These are phyloP conservation scores for Ametastegia equiseti DNA, from an alignment of 2,888 invertebrate species.

Conservation along the genomic window DNA sequence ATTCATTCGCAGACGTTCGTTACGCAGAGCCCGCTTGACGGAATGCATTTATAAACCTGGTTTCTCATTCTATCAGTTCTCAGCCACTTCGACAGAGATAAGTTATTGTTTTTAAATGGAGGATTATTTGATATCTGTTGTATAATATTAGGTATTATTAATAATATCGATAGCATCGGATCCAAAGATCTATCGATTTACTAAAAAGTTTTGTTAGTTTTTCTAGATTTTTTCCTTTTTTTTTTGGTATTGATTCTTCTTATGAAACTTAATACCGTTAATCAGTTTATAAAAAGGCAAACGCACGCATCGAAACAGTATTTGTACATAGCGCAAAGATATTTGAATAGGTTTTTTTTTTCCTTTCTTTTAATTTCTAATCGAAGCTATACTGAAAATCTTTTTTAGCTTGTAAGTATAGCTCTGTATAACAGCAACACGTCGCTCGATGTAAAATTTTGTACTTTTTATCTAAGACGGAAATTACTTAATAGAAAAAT, in stretches of 20 bases:
- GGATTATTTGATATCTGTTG: background rate
- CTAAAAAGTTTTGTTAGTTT: too few species aligned
- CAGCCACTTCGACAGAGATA: background rate
- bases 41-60: constrained; percentile 32
- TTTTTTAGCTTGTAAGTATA: too few species aligned
- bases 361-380: background rate
- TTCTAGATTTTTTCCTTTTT: too few species aligned
- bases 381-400: too few species aligned
- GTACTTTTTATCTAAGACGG: too few species aligned
- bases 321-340: background rate
- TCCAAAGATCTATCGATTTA: too few species aligned
- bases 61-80: constrained; percentile 8
- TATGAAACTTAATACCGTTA: too few species aligned
- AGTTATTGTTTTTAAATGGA: background rate
- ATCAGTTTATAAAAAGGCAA: background rate
- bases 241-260: too few species aligned
- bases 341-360: background rate
- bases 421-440: background rate
- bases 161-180: background rate
- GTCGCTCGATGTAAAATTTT: background rate
- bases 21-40: constrained; percentile 14
- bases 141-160: background rate
- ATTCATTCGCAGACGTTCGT: constrained; percentile 35
- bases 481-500: background rate
- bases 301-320: constrained; percentile 4